Base-by-base conservation (phyloP, 1,140 invertebrate genomes). In the Drosophila punjabiensis region DNA sequence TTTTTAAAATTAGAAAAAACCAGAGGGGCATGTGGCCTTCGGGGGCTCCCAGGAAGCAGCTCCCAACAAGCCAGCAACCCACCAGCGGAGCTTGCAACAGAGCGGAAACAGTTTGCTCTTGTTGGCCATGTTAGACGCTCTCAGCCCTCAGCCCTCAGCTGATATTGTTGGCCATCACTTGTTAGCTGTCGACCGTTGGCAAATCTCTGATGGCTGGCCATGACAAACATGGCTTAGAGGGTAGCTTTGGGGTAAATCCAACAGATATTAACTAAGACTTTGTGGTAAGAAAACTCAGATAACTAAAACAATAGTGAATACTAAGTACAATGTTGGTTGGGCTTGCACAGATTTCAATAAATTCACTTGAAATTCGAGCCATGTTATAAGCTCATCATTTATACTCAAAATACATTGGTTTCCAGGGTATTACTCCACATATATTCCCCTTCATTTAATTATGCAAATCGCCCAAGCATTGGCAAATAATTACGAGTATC, bases 61-160 rank as follows among this genome's bases (percentile, higher is more conserved):
- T 24, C 24, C 47, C 55, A 55, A 45, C 64, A 63, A 53, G 45
- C 50, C 45, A 56, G 45, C 65, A 79, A 64, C 61, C 50, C 45
- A 67, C 68, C 78, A 74, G 55, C 70, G 24, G 45, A 66, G 76
- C 58, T 37, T 59, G 76, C 85, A 88, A 16, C 80, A 67, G 81
- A 87, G 84, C 84, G 84, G 80, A 87, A 87, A 87, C 84, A 47
- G 50, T 66, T 81, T 48, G 48, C 67, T 77, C 70, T 48, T 76
- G 70, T 32, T 79, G 65, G 69, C 58, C 61, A 74, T 79, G 18
- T 76, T 60, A 7, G 61, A 35, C 58, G 53, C 24, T 24, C 24
- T 24, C n/a, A n/a, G n/a, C n/a, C n/a, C 66, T 62, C 67, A 32
- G 14, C 48, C 45, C 47, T 39, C 62, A 52, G 68, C 45, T 52